Conservation (phyloP, 2,888 invertebrate genomes). For the Gastracanthus pulcherrimus region DNA sequence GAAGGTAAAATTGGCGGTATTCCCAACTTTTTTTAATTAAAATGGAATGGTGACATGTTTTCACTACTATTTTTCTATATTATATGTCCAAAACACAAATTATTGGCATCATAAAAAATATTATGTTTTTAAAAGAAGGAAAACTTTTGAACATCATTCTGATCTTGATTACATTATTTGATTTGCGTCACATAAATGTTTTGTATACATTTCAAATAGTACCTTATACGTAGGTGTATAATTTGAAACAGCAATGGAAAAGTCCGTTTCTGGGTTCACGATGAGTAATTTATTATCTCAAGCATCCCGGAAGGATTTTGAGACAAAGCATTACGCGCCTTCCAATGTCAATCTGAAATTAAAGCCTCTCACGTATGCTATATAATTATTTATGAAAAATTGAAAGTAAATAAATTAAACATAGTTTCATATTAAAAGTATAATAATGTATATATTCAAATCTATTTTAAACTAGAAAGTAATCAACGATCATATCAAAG, state of each 20-base stretch:
- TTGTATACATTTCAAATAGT: not conserved
- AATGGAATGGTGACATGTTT: too few relatives aligned
- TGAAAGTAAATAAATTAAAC: not conserved
- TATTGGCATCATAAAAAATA: too few relatives aligned
- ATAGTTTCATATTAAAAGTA: not conserved
- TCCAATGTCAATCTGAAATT: not conserved
- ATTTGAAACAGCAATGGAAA: not conserved
- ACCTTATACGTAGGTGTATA: not conserved
- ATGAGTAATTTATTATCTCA: not conserved
- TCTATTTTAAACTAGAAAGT: too few relatives aligned
- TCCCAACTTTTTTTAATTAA: too few relatives aligned
- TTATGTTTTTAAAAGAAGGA: too few relatives aligned
- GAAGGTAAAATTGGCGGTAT: too few relatives aligned
- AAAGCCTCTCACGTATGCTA: not conserved
- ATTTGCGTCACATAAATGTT: not conserved
- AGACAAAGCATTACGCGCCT: not conserved
- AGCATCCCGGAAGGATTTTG: not conserved
- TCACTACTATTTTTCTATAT: too few relatives aligned
- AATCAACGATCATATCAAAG: not conserved
- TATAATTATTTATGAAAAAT: not conserved
- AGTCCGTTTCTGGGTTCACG: not conserved
- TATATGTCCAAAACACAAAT: too few relatives aligned
- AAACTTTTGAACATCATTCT: too few relatives aligned
- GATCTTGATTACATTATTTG: too few relatives aligned
- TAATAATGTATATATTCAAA: not conserved